phyloP scores from a whole-genome alignment of 2,797 vertebrate species.

The Gallirallus australis region DNA sequence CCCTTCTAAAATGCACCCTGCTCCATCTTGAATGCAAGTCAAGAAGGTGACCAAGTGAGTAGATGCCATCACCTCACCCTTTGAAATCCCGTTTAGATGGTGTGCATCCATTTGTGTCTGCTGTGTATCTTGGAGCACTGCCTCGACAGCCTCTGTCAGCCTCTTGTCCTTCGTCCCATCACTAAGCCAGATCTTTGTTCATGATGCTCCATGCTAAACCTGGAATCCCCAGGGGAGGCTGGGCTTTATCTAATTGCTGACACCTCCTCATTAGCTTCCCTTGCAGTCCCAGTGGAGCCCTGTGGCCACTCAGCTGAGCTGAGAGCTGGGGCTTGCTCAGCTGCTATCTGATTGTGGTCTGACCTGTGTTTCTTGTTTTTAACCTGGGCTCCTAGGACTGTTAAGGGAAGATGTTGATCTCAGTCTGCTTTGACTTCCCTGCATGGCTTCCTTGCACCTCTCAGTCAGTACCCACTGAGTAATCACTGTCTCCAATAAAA shows the following conservation, averaged over 20 bases:
- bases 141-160: neutral
- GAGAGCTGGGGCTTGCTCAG: neutral
- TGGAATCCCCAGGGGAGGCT: neutral
- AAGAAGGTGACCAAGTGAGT: neutral
- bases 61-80: neutral
- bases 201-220: neutral
- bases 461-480: neutral
- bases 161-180: neutral
- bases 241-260: neutral
- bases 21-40: neutral
- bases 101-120: neutral
- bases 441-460: neutral
- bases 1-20: neutral
- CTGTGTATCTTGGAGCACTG: neutral
- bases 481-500: neutral
- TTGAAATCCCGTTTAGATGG: neutral
- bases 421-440: neutral
- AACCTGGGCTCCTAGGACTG: neutral
- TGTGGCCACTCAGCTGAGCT: neutral
- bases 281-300: neutral
- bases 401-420: neutral
- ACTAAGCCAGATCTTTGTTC: neutral
- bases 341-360: neutral
- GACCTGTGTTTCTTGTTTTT: neutral
- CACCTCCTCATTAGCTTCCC: slow-evolving; percentile 16